A percentile compares a stretch with the other conserved stretches of the same genome.
Conservation (phyloP, 2,888 invertebrate genomes). For the Sesia bembeciformis region DNA sequence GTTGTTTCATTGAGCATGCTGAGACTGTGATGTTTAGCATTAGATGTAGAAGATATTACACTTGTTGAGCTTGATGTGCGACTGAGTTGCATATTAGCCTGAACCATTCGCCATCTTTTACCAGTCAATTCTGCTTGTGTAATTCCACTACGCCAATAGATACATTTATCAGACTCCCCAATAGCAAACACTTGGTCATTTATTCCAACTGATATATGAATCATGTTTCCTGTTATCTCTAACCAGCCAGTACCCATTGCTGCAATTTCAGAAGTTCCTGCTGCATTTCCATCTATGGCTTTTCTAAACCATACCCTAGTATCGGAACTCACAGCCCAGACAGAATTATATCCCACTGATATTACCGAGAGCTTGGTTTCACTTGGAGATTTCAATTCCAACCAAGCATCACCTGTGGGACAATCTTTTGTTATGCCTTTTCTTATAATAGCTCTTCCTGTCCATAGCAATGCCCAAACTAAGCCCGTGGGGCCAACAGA, state of each 20-base stretch:
- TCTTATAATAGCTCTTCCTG: slow-evolving; percentile 87
- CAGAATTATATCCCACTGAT: slow-evolving; percentile 85
- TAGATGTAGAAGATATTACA: slow-evolving; percentile 76
- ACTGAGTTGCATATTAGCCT: slow-evolving; percentile 87
- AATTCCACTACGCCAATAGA: slow-evolving; percentile 87
- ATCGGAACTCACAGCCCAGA: slow-evolving; percentile 88
- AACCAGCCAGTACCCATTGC: slow-evolving; percentile 91
- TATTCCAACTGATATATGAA: slow-evolving; percentile 86
- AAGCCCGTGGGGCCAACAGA: slow-evolving; percentile 90
- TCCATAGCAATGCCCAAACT: slow-evolving; percentile 90
- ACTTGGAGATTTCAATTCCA: slow-evolving; percentile 83
- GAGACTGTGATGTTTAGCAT: slow-evolving; percentile 81
- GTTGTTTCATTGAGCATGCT: slow-evolving; percentile 56
- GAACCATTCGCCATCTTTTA: slow-evolving; percentile 88
- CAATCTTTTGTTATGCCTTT: slow-evolving; percentile 88
- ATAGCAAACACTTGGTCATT: slow-evolving; percentile 94
- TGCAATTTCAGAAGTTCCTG: slow-evolving; percentile 82
- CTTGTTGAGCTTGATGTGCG: slow-evolving; percentile 88
- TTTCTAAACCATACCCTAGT: slow-evolving; percentile 92
- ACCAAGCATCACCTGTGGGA: slow-evolving; percentile 82
- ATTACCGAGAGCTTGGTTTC: slow-evolving; percentile 83
- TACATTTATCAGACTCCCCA: slow-evolving; percentile 85
- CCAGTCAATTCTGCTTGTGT: slow-evolving; percentile 85
- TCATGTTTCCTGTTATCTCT: slow-evolving; percentile 91
- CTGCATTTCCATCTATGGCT: slow-evolving; percentile 78